phyloP scores from a whole-genome alignment of 2,888 invertebrate genomes.

The Andrena trimmerana region DNA sequence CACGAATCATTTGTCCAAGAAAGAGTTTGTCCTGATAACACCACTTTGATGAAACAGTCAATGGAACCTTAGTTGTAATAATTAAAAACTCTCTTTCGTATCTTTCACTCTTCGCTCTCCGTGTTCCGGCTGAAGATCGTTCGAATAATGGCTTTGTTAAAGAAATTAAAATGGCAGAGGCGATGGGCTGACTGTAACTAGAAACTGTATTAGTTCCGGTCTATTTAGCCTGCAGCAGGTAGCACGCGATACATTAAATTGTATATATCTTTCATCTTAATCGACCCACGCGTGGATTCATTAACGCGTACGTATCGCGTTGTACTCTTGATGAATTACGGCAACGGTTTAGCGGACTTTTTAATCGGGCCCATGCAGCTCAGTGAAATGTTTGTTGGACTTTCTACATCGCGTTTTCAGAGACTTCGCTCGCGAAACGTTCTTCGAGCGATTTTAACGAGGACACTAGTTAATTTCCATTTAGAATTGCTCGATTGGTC shows the following conservation, averaged over 20 bases:
- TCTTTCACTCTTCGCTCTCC: neutral
- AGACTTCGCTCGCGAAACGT: neutral
- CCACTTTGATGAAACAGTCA: slow-evolving; percentile 5
- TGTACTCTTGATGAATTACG: slow-evolving; percentile 17
- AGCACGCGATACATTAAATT: slow-evolving; percentile 32
- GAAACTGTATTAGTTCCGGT: slow-evolving; percentile 31
- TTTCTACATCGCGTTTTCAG: slow-evolving; percentile 9
- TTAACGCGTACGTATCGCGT: slow-evolving; percentile 7
- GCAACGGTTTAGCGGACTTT: slow-evolving; percentile 33
- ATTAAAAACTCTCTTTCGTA: slow-evolving; percentile 11
- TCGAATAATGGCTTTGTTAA: neutral
- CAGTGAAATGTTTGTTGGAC: slow-evolving; percentile 13
- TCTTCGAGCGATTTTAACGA: slow-evolving; percentile 20
- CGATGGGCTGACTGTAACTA: neutral
- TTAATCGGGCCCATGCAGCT: slow-evolving; percentile 22
- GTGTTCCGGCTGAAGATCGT: neutral
- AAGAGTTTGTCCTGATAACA: slow-evolving; percentile 11
- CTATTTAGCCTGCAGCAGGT: slow-evolving; percentile 36
- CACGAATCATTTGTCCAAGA: slow-evolving; percentile 10
- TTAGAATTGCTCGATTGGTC: neutral
- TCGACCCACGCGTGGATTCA: slow-evolving; percentile 38
- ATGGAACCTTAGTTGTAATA: neutral
- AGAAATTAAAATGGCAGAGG: slow-evolving; percentile 8
- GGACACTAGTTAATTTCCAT: slow-evolving; percentile 28
- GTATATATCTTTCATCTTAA: slow-evolving; percentile 38